Evolutionary conservation across 2,888 invertebrate genomes (phyloP).

Genomic region (Aphrophora alni): DNA sequence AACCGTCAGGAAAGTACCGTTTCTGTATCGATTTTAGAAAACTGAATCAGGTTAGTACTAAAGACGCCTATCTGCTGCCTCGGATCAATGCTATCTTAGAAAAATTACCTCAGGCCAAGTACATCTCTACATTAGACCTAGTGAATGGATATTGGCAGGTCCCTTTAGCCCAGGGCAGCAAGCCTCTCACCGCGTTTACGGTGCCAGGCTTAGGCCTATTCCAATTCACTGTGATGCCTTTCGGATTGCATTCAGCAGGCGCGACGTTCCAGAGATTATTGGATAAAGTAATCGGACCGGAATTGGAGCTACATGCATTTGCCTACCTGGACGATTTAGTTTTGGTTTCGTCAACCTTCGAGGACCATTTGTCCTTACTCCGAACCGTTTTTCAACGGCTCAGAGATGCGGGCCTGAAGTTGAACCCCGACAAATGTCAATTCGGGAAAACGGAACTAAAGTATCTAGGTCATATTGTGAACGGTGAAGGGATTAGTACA

Average conservation of each 20-base stretch:
- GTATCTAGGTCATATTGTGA: conserved; percentile 50
- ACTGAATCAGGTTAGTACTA: conserved; percentile 41
- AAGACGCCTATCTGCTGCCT: conserved; percentile 46
- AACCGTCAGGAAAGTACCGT: neutral
- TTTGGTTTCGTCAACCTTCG: conserved; percentile 33
- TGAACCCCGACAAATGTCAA: conserved; percentile 48
- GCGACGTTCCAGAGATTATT: conserved; percentile 52
- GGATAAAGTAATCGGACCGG: conserved; percentile 50
- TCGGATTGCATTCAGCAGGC: conserved; percentile 50
- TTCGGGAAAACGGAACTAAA: conserved; percentile 44
- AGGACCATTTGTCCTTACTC: conserved; percentile 46
- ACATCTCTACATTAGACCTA: conserved; percentile 43
- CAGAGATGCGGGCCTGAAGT: conserved; percentile 41
- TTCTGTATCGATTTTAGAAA: conserved; percentile 6
- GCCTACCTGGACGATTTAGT: conserved; percentile 12
- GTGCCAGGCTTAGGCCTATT: conserved; percentile 40
- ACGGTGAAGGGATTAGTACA: conserved; percentile 44
- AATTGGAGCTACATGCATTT: conserved; percentile 40
- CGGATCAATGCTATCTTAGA: conserved; percentile 42
- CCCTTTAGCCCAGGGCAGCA: conserved; percentile 3
- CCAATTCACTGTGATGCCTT: conserved; percentile 49
- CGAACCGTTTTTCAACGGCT: conserved; percentile 42
- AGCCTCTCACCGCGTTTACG: conserved; percentile 46
- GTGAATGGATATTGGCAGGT: conserved; percentile 30
- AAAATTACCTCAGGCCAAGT: conserved; percentile 41